phyloP scores from a whole-genome alignment of 2,797 vertebrate species.

The Pagetopsis macropterus region DNA sequence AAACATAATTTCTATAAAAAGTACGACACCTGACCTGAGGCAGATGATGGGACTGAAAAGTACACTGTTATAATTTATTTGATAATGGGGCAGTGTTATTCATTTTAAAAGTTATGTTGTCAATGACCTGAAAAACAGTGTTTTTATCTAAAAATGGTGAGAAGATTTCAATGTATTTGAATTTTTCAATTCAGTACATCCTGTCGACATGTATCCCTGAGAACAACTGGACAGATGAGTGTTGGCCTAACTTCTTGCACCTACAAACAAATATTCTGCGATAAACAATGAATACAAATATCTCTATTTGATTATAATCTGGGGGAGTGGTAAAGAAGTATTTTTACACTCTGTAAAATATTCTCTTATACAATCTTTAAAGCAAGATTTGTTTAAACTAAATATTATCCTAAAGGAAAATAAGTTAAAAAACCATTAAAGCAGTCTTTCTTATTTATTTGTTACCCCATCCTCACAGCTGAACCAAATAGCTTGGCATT shows the following conservation, averaged over 20 bases:
- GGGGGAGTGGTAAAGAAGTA: too few species aligned
- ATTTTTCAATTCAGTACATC: background rate
- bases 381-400: background rate
- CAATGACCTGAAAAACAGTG: too few species aligned
- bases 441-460: background rate
- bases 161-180: background rate
- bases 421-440: background rate
- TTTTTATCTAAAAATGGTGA: too few species aligned
- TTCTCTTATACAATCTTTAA: too few species aligned
- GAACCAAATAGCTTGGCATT: conserved; percentile 11
- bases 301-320: background rate
- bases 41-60: background rate
- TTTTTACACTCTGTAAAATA: too few species aligned
- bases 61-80: background rate
- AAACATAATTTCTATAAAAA: conserved; percentile 1
- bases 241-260: too few species aligned
- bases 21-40: background rate
- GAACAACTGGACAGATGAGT: background rate
- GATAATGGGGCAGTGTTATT: too few species aligned
- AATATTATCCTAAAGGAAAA: background rate
- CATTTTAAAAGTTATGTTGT: too few species aligned
- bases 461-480: background rate
- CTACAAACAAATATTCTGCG: too few species aligned
- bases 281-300: too few species aligned
- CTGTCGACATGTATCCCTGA: background rate